Evolutionary conservation across 2,888 invertebrate genomes (phyloP).

Genomic region (Chalcis sispes): DNA sequence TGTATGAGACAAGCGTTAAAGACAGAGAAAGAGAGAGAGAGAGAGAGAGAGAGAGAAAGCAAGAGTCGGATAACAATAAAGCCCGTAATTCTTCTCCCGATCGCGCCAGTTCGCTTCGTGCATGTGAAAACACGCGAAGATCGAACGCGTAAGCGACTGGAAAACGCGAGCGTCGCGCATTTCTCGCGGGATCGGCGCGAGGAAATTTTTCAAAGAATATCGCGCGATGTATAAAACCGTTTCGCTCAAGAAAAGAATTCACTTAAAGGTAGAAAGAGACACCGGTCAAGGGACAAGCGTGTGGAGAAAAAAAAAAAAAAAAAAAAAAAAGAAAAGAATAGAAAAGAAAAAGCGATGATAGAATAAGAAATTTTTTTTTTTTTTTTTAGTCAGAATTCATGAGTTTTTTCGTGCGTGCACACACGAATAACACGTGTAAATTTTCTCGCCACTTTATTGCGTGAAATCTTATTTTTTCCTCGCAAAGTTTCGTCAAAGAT

Average conservation of each 20-base stretch:
- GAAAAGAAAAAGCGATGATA: slow-evolving; percentile 57
- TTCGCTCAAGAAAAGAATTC: too few relatives aligned
- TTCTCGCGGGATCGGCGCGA: slow-evolving; percentile 50
- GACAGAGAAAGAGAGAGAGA: neutral
- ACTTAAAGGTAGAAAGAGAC: too few relatives aligned
- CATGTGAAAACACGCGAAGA: neutral
- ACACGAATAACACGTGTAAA: neutral
- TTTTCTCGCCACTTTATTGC: slow-evolving; percentile 1
- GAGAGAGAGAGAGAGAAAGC: neutral
- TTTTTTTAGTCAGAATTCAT: too few relatives aligned
- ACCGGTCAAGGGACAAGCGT: slow-evolving; percentile 61
- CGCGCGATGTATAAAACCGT: too few relatives aligned
- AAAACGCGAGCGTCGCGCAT: slow-evolving; percentile 44
- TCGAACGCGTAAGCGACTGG: slow-evolving; percentile 40
- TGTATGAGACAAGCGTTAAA: too few relatives aligned
- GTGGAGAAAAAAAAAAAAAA: slow-evolving; percentile 36
- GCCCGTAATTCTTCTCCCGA: slow-evolving; percentile 55
- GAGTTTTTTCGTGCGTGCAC: too few relatives aligned
- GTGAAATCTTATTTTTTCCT: slow-evolving; percentile 14
- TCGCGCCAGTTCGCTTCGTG: slow-evolving; percentile 16
- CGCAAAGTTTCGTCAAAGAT: slow-evolving; percentile 16
- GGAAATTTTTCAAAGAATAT: slow-evolving; percentile 45
- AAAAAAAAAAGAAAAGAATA: slow-evolving; percentile 5
- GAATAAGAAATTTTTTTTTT: too few relatives aligned
- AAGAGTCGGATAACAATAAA: slow-evolving; percentile 47